Evolutionary conservation across 1,140 invertebrate genomes (phyloP).

Genomic region (Holotrichia oblita): DNA sequence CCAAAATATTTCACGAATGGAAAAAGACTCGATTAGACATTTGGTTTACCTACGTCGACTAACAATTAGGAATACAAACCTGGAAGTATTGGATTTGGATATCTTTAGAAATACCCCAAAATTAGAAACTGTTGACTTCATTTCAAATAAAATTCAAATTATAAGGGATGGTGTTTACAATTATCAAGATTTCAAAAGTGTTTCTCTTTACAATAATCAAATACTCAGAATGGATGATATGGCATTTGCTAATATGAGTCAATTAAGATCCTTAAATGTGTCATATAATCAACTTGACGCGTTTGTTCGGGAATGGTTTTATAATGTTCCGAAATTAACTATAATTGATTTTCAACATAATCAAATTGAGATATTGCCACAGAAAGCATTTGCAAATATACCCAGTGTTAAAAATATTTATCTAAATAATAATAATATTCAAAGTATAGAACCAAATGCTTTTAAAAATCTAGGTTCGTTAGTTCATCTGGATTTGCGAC

Average conservation of each 20-base stretch:
- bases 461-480: neutral
- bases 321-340: constrained; percentile 8
- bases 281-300: neutral
- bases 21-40: constrained; percentile 46
- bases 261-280: neutral
- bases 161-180: constrained; percentile 44
- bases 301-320: neutral
- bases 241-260: neutral
- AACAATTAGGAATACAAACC: constrained; percentile 42
- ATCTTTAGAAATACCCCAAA: constrained; percentile 44
- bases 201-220: constrained; percentile 20
- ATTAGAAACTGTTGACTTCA: constrained; percentile 41
- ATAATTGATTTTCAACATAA: constrained; percentile 19
- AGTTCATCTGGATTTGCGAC: neutral
- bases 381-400: neutral
- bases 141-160: constrained; percentile 44
- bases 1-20: constrained; percentile 43
- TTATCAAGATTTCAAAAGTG: neutral
- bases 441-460: neutral
- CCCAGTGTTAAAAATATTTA: constrained; percentile 2
- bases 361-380: neutral
- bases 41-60: constrained; percentile 38
- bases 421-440: constrained; percentile 19
- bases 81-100: constrained; percentile 38
- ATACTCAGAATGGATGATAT: neutral